phyloP scores from a whole-genome alignment of 1,140 invertebrate species.

The Arion vulgaris region DNA sequence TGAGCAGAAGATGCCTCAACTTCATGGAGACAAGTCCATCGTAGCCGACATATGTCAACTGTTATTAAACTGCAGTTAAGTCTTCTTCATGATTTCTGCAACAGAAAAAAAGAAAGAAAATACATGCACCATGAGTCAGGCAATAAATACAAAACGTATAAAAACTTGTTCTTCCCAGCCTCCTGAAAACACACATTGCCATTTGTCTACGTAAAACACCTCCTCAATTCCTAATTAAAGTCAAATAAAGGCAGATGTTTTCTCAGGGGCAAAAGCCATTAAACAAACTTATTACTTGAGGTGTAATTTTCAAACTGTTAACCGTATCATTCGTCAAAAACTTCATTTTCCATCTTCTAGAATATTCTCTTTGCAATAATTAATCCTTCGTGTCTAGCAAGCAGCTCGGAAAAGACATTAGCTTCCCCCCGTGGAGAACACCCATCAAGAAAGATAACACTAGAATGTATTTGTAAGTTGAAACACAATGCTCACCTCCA shows the following conservation, averaged over 20 bases:
- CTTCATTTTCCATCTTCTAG: slow-evolving; percentile 19
- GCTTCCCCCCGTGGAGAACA: not conserved
- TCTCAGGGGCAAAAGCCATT: slow-evolving; percentile 12
- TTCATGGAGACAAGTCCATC: slow-evolving; percentile 29
- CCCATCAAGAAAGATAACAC: slow-evolving; percentile 20
- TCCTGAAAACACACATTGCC: not conserved
- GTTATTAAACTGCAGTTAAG: not conserved
- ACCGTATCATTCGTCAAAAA: not conserved
- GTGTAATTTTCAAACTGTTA: not conserved
- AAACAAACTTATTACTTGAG: slow-evolving; percentile 17
- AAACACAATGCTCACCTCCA: not conserved
- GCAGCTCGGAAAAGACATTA: slow-evolving; percentile 27
- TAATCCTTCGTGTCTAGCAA: slow-evolving; percentile 22
- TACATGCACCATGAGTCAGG: not conserved
- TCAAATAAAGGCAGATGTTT: slow-evolving; percentile 30
- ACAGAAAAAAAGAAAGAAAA: not conserved
- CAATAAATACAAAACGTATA: not conserved
- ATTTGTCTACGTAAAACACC: not conserved
- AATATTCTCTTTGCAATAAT: slow-evolving; percentile 29
- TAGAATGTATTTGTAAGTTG: not conserved
- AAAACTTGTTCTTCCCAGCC: not conserved
- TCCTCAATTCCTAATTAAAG: slow-evolving; percentile 13
- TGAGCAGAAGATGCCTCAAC: slow-evolving; percentile 12
- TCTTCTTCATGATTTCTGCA: not conserved
- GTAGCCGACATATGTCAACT: slow-evolving; percentile 13